Evolutionary conservation across 2,888 invertebrate species (phyloP).

Genomic region (Eumerus sabulonum): DNA sequence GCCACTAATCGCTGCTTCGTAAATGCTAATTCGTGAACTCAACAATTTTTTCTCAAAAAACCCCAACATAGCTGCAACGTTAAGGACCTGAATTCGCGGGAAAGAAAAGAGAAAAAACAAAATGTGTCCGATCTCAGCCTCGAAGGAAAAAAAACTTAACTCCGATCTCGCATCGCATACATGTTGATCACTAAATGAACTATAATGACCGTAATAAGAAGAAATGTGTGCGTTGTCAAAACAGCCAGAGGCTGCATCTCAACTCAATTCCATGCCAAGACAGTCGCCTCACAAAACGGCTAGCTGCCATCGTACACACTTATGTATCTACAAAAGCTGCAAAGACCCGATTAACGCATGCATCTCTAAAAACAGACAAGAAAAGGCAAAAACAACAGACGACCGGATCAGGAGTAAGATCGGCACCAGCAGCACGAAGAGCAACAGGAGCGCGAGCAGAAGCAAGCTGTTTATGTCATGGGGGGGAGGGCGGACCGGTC

Average conservation of each 20-base stretch:
- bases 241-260: slow-evolving; percentile 66
- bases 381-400: too few relatives aligned
- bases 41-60: slow-evolving; percentile 36
- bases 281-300: slow-evolving; percentile 21
- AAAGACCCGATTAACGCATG: too few relatives aligned
- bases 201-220: slow-evolving; percentile 68
- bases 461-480: too few relatives aligned
- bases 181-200: slow-evolving; percentile 68
- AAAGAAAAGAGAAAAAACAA: slow-evolving; percentile 20
- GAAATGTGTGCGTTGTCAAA: slow-evolving; percentile 69
- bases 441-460: too few relatives aligned
- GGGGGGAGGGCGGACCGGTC: slow-evolving; percentile 27
- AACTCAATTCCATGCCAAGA: slow-evolving; percentile 49
- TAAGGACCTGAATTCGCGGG: not conserved
- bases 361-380: too few relatives aligned
- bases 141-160: slow-evolving; percentile 35
- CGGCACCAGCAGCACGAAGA: too few relatives aligned
- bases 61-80: not conserved
- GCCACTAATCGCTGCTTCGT: slow-evolving; percentile 60
- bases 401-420: too few relatives aligned
- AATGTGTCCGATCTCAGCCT: slow-evolving; percentile 11
- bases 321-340: not conserved
- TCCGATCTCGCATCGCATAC: slow-evolving; percentile 57
- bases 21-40: slow-evolving; percentile 66
- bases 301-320: not conserved